phyloP scores from a whole-genome alignment of 2,797 vertebrate genomes.

The Passerculus sandwichensis region DNA sequence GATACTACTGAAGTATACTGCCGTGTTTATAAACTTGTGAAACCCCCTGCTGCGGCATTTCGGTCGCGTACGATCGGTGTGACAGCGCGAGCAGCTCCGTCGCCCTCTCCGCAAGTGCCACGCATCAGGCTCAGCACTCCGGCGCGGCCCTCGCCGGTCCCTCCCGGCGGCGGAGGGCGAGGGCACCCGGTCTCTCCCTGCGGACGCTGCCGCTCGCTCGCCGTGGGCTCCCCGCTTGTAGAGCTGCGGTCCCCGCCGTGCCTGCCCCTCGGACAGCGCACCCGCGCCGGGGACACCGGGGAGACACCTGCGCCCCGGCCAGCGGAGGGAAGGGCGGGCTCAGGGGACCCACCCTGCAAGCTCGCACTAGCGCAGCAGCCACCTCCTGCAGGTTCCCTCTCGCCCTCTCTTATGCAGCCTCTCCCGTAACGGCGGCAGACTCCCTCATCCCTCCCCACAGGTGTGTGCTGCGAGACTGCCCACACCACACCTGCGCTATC shows the following conservation, averaged over 20 bases:
- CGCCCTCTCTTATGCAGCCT: background rate
- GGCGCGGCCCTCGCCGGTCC: background rate
- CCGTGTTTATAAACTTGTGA: background rate
- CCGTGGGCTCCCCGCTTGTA: background rate
- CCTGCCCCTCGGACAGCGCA: background rate
- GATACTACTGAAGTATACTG: fast-evolving
- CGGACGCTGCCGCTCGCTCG: no score
- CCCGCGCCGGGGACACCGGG: background rate
- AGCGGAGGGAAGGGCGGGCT: background rate
- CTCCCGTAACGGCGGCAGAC: background rate
- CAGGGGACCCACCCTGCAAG: background rate
- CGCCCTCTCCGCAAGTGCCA: fast-evolving
- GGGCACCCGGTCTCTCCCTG: background rate
- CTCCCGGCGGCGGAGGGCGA: background rate
- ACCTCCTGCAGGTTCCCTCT: background rate
- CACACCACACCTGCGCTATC: background rate
- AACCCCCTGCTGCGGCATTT: background rate
- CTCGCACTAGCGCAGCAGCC: background rate
- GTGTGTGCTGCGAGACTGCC: background rate
- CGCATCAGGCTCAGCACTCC: background rate
- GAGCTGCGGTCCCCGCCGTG: background rate
- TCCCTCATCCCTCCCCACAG: no score
- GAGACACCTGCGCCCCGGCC: background rate
- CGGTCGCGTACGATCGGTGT: background rate
- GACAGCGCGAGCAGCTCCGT: background rate